Conservation (phyloP, 2,113 vertebrate species). For the Peromyscus maniculatus region DNA sequence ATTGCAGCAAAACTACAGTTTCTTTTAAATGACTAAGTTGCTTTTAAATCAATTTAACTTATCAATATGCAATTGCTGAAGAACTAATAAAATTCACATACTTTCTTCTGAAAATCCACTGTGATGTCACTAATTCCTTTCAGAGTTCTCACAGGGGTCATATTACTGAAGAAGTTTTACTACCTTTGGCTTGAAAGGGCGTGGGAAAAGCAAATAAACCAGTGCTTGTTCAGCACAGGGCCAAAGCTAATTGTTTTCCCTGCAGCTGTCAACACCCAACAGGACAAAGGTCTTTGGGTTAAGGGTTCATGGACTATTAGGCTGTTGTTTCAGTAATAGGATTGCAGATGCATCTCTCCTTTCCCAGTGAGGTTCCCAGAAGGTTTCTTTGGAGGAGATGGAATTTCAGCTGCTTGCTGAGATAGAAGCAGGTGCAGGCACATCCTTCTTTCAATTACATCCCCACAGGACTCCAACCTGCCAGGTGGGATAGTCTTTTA, state of each 20-base stretch:
- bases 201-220: slow-evolving; percentile 74
- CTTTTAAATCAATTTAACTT: slow-evolving; percentile 49
- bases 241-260: slow-evolving; percentile 28
- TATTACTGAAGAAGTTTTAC: slow-evolving; percentile 59
- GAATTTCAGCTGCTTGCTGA: slow-evolving; percentile 66
- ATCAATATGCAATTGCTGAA: slow-evolving; percentile 31
- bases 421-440: slow-evolving; percentile 10
- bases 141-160: slow-evolving; percentile 37
- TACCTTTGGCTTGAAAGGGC: slow-evolving; percentile 57
- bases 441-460: slow-evolving; percentile 39
- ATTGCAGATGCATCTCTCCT: slow-evolving; percentile 22
- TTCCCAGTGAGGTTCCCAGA: slow-evolving; percentile 37
- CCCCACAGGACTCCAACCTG: slow-evolving; percentile 39
- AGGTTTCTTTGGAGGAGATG: slow-evolving; percentile 45
- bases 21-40: slow-evolving; percentile 20
- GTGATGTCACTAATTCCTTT: slow-evolving; percentile 33
- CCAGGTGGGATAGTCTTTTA: slow-evolving; percentile 13
- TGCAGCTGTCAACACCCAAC: not conserved
- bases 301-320: slow-evolving; percentile 31
- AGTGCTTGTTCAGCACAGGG: not conserved
- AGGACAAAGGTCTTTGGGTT: slow-evolving; percentile 65
- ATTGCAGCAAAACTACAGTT: not conserved
- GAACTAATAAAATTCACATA: slow-evolving; percentile 35
- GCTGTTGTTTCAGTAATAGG: slow-evolving; percentile 39
- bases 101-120: slow-evolving; percentile 55